Conservation (phyloP, 2,888 invertebrate genomes). For the Itoplectis maculator region DNA sequence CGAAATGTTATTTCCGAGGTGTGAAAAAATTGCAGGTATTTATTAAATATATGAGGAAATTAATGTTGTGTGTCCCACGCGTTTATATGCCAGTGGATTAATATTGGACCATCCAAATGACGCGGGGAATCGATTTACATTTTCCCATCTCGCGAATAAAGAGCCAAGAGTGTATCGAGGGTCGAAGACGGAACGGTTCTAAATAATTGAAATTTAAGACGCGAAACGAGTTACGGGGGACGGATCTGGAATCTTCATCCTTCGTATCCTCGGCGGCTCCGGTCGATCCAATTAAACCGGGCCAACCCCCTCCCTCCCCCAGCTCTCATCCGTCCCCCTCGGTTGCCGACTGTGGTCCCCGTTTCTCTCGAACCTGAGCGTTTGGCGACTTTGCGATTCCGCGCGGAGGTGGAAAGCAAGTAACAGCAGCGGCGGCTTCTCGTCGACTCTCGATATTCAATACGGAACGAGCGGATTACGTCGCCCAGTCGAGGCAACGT, state of each 20-base stretch:
- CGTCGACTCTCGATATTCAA: conserved; percentile 35
- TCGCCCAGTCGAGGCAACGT: background rate
- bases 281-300: conserved; percentile 79
- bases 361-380: background rate
- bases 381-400: conserved; percentile 34
- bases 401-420: conserved; percentile 29
- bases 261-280: conserved; percentile 71
- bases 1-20: background rate
- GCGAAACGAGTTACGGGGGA: conserved; percentile 70
- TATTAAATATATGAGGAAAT: conserved; percentile 4
- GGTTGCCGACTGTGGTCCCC: background rate
- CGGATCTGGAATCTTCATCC: conserved; percentile 61
- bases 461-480: conserved; percentile 28
- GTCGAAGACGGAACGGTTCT: conserved; percentile 50
- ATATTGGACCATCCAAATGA: conserved; percentile 16
- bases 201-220: conserved; percentile 80
- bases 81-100: conserved; percentile 2
- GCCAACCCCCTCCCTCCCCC: conserved; percentile 47
- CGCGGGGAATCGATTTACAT: conserved; percentile 12
- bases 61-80: background rate
- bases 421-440: background rate
- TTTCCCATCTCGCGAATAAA: conserved; percentile 14
- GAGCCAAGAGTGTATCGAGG: conserved; percentile 19
- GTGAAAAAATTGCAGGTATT: no score
- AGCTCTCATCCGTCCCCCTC: no score